Base-by-base conservation (phyloP, 37 sponge, comb jelly and placozoan genomes). In the Hexactinellida sp. region DNA sequence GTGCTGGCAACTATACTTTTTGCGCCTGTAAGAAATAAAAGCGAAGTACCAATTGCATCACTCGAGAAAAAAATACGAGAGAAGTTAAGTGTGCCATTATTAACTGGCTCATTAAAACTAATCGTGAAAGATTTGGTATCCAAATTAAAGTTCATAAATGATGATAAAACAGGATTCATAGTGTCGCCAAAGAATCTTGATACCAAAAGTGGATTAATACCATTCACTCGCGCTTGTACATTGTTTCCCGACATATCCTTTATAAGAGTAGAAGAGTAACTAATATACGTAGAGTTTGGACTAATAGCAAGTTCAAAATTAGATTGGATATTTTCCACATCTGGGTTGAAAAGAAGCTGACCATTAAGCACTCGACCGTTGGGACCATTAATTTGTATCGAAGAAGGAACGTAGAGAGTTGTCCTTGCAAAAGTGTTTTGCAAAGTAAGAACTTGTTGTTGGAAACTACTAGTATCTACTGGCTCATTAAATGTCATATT, bases 61-160 rank as follows among this genome's bases (percentile, higher is more conserved):
- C 90, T 90, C 54, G 88, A 90, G 37, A 94, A 83, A 0, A 86
- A 55, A 32, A 92, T 36, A 30, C 88, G 84, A 55, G 91, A 86
- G 24, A 94, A 37, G 36, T 91, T 94, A 32, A 95, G 76, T 24
- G 37, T 54, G 34, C 82, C 54, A 0, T 87, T 39, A 1, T 87
- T 41, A 28, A 95, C 88, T 32, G 96, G 92, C 85, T 95, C 96
- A 85, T 89, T 85, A 51, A 95, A 95, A 0, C 87, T 89, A 28
- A 95, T 82, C 0, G 76, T 37, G 0, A 95, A 85, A 1, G 41
- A 41, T 37, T 90, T 94, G 30, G 55, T 25, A 5, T 82, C 82
- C 23, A 93, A 85, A 55, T 93, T 87, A 63, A 95, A 84, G 36
- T 7, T 63, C 21, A 47, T 82, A 85, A 63, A 95, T 13, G 83